Conservation (phyloP, 2,113 vertebrate species). For the Nipponia nippon region DNA sequence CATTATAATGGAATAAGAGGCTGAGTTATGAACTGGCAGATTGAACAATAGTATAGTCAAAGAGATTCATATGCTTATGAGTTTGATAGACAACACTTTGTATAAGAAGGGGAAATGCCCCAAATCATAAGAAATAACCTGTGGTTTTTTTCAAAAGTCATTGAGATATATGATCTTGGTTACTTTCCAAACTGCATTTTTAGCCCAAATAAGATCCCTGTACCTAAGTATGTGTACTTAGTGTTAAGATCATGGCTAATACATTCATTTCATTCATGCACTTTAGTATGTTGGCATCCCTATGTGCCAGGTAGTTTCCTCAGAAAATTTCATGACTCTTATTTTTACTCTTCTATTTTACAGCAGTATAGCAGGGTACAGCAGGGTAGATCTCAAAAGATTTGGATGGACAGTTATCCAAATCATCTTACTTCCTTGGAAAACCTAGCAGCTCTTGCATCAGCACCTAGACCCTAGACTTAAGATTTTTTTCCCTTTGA, state of each 20-base stretch:
- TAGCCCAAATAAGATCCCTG: neutral
- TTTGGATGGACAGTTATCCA: neutral
- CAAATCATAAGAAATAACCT: neutral
- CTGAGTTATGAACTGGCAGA: slow-evolving; percentile 53
- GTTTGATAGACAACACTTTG: slow-evolving; percentile 21
- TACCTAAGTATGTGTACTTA: neutral
- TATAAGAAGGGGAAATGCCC: neutral
- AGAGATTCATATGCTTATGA: slow-evolving; percentile 66
- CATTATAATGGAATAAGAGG: slow-evolving; percentile 75
- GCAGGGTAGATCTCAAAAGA: neutral
- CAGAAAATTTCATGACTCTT: neutral
- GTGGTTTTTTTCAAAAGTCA: neutral
- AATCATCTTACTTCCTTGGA: neutral
- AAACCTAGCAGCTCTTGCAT: neutral
- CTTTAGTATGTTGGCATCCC: neutral
- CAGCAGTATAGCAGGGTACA: neutral
- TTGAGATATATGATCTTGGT: neutral
- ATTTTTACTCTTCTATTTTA: neutral
- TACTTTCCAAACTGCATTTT: neutral
- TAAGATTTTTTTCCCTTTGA: neutral
- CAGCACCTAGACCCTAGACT: neutral
- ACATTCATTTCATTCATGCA: neutral
- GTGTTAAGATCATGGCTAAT: neutral
- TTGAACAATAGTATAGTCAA: slow-evolving; percentile 51
- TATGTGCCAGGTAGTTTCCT: neutral